Base-by-base conservation (phyloP, 2,113 vertebrate genomes). In the Fulmarus glacialis region DNA sequence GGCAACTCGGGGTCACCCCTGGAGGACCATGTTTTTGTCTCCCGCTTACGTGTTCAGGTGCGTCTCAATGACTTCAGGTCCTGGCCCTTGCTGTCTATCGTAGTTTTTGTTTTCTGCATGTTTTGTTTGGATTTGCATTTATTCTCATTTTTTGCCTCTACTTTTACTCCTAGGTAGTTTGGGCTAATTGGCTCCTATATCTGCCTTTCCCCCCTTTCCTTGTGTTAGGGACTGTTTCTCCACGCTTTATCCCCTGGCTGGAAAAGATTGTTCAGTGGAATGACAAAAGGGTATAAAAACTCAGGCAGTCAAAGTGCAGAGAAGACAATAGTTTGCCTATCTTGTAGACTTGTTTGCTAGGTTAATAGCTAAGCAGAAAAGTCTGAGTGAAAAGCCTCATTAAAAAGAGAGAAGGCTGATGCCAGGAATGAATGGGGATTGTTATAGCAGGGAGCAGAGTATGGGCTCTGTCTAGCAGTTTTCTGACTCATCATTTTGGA, bases 281-380 rank as follows among this genome's bases (percentile, higher is more conserved):
- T 89, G 77, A 94, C 64, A 74, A 95, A 95, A 75, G 52, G 34
- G 21, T 89, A 75, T 87, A 89, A 95, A 95, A 92, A 68, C 83
- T 82, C 72, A 94, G 67, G 58, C 72, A 87, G 75, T 84, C 95
- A 74, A 74, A 89, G 9, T 10, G 16, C 43, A 81, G 67, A 87
- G 86, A 92, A 93, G 94, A 94, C 90, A 95, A 81, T 50, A 78
- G 82, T 63, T 89, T 90, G 86, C 93, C 95, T 93, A 97, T 92
- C 72, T 92, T 72, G 68, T 66, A 50, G 68, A 20, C 60, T 92
- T 93, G 83, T 95, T 97, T 96, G 55, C 92, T 87, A 81, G 64
- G 91, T 96, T 97, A 95, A 95, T 92, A 96, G 68, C 73, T 71
- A 91, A 92, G 88, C 77, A 96, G 74, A 87, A 88, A 95, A 90